These are phyloP conservation scores for Barbus barbus DNA, from an alignment of 2,113 vertebrate species.

Conservation along the genomic window DNA sequence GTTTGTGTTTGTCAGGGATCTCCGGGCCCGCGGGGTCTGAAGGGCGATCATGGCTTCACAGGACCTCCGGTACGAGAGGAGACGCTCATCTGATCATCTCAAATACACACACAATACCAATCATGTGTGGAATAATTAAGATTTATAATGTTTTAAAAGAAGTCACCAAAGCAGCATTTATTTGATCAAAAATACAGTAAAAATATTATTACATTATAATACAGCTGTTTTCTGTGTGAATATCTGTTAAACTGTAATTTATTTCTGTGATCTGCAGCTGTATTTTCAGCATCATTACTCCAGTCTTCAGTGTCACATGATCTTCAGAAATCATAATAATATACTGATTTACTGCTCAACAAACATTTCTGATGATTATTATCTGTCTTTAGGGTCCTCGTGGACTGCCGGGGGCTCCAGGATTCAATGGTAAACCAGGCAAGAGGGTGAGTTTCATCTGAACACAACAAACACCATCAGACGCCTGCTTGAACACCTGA, in stretches of 20 bases:
- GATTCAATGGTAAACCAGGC: slow-evolving; percentile 70
- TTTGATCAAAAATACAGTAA: too few relatives aligned
- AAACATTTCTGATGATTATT: background rate
- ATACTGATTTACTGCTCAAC: background rate
- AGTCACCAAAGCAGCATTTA: background rate
- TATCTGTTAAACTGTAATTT: background rate
- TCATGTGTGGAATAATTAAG: too few relatives aligned
- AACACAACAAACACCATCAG: background rate
- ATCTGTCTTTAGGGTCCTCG: slow-evolving; percentile 65
- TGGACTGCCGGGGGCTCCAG: slow-evolving; percentile 63
- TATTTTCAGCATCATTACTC: background rate
- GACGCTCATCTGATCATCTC: background rate
- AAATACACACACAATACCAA: background rate
- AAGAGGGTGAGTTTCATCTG: slow-evolving; percentile 66
- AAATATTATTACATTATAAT: too few relatives aligned
- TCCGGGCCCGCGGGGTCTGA: slow-evolving; percentile 83
- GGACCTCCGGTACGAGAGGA: slow-evolving; percentile 80
- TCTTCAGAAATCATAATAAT: background rate
- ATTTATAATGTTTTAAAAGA: background rate
- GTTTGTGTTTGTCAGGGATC: slow-evolving; percentile 74
- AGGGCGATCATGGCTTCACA: slow-evolving; percentile 83
- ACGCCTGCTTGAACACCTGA: background rate
- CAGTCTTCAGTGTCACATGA: background rate
- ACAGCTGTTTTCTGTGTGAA: too few relatives aligned
- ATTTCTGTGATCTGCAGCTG: background rate